phyloP scores from a whole-genome alignment of 2,797 vertebrate genomes.

The Uromys caudimaculatus region DNA sequence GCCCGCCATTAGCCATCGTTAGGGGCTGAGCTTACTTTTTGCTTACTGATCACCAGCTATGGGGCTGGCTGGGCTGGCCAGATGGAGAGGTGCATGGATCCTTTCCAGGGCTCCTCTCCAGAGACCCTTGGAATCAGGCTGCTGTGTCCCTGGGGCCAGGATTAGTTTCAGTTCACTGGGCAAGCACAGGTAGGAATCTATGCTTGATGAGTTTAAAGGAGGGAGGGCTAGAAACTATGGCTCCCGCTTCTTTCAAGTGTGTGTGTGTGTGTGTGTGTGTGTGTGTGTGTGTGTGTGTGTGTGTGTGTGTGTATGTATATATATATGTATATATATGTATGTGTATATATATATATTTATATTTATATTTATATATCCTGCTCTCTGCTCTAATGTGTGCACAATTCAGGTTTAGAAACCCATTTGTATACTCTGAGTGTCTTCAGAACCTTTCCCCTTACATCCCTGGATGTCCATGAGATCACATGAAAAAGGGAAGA shows the following conservation, averaged over 20 bases:
- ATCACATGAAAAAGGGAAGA: background rate
- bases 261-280: background rate
- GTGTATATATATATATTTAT: too few species aligned
- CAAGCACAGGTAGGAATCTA: slow-evolving; percentile 11
- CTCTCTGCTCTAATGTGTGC: background rate
- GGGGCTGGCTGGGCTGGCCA: slow-evolving; percentile 47
- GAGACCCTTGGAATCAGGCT: slow-evolving; percentile 44
- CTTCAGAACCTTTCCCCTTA: background rate
- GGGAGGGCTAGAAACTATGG: background rate
- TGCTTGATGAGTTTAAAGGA: background rate
- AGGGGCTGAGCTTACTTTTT: slow-evolving; percentile 57
- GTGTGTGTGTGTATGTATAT: too few species aligned
- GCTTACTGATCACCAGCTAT: slow-evolving; percentile 67
- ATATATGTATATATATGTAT: too few species aligned
- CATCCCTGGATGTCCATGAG: background rate
- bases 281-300: too few species aligned
- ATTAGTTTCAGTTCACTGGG: slow-evolving; percentile 46
- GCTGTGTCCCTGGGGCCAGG: background rate
- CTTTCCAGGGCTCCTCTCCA: background rate
- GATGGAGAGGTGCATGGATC: slow-evolving; percentile 47
- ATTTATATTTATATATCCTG: too few species aligned
- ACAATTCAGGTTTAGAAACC: background rate
- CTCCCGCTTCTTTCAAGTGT: background rate
- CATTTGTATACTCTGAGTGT: slow-evolving; percentile 18
- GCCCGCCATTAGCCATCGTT: slow-evolving; percentile 61